Evolutionary conservation across 2,888 invertebrate species (phyloP).

Genomic region (Boloria euphrosyne): DNA sequence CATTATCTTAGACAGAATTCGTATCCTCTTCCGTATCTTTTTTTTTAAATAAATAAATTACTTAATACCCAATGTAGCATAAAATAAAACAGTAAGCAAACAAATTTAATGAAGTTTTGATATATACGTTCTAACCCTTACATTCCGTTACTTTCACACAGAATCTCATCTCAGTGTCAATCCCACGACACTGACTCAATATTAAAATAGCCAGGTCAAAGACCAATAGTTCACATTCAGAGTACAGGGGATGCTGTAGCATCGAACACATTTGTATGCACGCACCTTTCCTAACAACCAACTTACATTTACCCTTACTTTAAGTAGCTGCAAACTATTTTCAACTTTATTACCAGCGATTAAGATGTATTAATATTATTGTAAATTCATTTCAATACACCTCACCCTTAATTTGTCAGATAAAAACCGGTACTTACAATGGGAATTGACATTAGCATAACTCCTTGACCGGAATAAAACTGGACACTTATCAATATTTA

Average conservation of each 20-base stretch:
- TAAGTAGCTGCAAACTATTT: slow-evolving; percentile 39
- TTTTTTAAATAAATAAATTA: no score
- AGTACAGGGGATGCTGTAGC: slow-evolving; percentile 71
- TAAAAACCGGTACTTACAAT: slow-evolving; percentile 74
- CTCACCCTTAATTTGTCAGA: slow-evolving; percentile 73
- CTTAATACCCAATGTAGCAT: no score
- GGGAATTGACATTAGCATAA: slow-evolving; percentile 74
- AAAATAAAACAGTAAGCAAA: neutral
- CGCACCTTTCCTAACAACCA: slow-evolving; percentile 69
- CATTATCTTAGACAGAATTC: no score
- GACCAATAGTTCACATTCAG: slow-evolving; percentile 71
- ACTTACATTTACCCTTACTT: slow-evolving; percentile 35
- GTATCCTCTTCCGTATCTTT: no score
- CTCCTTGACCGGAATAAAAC: slow-evolving; percentile 75
- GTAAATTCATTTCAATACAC: slow-evolving; percentile 38
- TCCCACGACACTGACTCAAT: slow-evolving; percentile 71
- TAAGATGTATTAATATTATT: slow-evolving; percentile 29
- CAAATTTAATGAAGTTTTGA: slow-evolving; percentile 12
- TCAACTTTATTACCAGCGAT: slow-evolving; percentile 41
- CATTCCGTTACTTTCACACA: slow-evolving; percentile 65
- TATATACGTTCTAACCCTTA: slow-evolving; percentile 24
- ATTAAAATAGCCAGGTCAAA: slow-evolving; percentile 69
- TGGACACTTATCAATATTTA: slow-evolving; percentile 78
- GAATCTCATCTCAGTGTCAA: slow-evolving; percentile 56
- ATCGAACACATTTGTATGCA: slow-evolving; percentile 73